Conservation (phyloP, 2,888 invertebrate species). For the Tetragonisca angustula region DNA sequence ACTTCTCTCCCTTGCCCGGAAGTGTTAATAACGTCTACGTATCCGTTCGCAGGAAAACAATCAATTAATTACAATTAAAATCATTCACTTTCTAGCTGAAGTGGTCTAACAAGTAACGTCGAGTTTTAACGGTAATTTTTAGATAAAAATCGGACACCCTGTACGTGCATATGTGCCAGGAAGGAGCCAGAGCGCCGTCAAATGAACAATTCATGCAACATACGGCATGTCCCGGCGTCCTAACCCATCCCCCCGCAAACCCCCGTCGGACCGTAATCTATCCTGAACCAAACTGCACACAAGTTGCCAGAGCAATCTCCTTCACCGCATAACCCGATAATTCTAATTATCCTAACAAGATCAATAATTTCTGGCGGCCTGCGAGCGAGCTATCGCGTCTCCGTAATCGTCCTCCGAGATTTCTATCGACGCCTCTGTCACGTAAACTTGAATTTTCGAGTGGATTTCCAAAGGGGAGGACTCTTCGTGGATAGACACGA, state of each 20-base stretch:
- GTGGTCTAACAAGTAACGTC: no score
- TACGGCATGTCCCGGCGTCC: constrained; percentile 40
- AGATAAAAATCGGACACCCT: no score
- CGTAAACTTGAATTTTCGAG: background rate
- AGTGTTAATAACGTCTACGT: no score
- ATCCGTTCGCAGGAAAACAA: no score
- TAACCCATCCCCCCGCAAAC: constrained; percentile 38
- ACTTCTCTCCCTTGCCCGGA: no score
- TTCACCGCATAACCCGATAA: constrained; percentile 76
- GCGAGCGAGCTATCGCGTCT: constrained; percentile 10
- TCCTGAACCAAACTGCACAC: constrained; percentile 66
- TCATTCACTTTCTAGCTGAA: no score
- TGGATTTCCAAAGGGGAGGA: no score
- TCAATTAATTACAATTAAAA: no score
- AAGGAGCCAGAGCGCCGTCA: constrained; percentile 20
- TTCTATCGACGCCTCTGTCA: constrained; percentile 25
- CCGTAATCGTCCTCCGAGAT: constrained; percentile 46
- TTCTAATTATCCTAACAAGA: constrained; percentile 78
- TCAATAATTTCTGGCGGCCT: constrained; percentile 75
- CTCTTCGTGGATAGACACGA: no score
- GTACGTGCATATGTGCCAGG: background rate
- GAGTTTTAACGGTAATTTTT: no score
- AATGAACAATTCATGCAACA: constrained; percentile 66
- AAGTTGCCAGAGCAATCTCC: constrained; percentile 74
- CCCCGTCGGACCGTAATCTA: constrained; percentile 67